Conservation (phyloP, 2,888 invertebrate genomes). For the Nemapogon koenigi region DNA sequence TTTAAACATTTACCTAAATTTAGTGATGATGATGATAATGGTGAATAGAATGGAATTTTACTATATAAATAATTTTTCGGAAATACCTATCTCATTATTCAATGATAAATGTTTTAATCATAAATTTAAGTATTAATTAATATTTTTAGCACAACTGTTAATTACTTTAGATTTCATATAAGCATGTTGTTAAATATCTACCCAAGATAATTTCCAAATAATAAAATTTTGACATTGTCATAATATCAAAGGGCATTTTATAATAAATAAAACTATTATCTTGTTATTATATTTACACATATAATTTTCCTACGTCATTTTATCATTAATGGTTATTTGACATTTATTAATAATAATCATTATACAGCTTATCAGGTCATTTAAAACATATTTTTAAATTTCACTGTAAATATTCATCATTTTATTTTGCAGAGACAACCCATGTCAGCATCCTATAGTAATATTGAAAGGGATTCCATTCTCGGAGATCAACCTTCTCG, state of each 20-base stretch:
- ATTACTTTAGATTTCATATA: neutral
- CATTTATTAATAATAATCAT: too few species aligned
- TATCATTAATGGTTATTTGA: constrained; percentile 6
- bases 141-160: too few species aligned
- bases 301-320: constrained; percentile 7
- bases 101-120: too few species aligned
- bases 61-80: too few species aligned
- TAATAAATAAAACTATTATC: constrained; percentile 8
- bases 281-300: constrained; percentile 6
- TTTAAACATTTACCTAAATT: too few species aligned
- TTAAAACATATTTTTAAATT: constrained; percentile 3
- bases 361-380: constrained; percentile 1
- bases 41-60: too few species aligned
- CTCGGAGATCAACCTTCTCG: constrained; percentile 70
- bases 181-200: neutral
- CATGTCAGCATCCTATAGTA: constrained; percentile 75
- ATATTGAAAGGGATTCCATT: constrained; percentile 72
- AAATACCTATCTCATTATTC: too few species aligned
- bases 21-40: too few species aligned
- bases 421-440: constrained; percentile 63
- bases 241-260: constrained; percentile 6
- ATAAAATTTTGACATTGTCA: too few species aligned
- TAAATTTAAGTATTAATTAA: too few species aligned
- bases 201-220: too few species aligned
- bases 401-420: neutral